Evolutionary conservation across 2,888 invertebrate species (phyloP).

Genomic region (Apamea sordens): DNA sequence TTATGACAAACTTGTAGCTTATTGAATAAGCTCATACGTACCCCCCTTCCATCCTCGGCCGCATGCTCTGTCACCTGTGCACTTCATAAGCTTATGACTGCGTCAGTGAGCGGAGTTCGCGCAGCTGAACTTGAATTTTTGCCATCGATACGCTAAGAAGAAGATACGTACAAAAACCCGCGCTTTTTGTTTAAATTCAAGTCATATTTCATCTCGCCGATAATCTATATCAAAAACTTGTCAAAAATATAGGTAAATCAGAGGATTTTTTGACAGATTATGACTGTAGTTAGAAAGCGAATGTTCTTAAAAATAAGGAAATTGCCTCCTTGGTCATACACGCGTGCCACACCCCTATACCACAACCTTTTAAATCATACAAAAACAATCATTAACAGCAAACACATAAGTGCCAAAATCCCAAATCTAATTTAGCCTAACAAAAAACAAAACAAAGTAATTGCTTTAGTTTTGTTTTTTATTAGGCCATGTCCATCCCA

Average conservation of each 20-base stretch:
- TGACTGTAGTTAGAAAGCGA: too few relatives aligned
- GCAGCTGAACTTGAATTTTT: neutral
- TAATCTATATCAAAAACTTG: neutral
- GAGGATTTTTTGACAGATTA: neutral
- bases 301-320: neutral
- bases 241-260: neutral
- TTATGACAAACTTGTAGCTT: neutral
- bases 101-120: neutral
- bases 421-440: slow-evolving; percentile 22
- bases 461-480: neutral
- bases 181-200: neutral
- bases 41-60: neutral
- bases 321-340: neutral
- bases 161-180: neutral
- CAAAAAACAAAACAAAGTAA: slow-evolving; percentile 11
- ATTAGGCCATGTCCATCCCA: slow-evolving; percentile 5
- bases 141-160: too few relatives aligned
- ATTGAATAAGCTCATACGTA: neutral
- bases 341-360: accelerated
- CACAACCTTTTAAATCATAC: neutral
- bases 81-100: neutral
- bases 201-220: neutral
- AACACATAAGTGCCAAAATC: neutral
- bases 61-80: neutral
- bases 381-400: neutral